phyloP scores from a whole-genome alignment of 2,113 vertebrate species.

The Nestor notabilis region DNA sequence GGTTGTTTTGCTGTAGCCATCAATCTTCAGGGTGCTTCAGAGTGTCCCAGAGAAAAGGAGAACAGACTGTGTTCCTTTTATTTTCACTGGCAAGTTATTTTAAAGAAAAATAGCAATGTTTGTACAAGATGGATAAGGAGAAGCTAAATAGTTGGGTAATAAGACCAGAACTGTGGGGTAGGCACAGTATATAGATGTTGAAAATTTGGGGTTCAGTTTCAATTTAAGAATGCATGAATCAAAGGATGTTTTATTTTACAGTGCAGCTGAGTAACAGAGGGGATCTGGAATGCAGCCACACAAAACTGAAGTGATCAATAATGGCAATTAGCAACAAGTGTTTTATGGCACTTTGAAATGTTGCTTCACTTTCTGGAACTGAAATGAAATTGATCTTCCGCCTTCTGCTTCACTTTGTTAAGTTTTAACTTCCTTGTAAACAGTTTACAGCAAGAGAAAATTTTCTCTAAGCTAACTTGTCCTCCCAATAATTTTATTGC shows the following conservation, averaged over 20 bases:
- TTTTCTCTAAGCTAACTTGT: background rate
- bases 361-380: conserved; percentile 64
- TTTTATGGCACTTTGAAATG: conserved; percentile 56
- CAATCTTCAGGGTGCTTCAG: background rate
- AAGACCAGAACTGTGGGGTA: background rate
- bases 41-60: background rate
- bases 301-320: conserved; percentile 41
- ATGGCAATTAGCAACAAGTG: conserved; percentile 53
- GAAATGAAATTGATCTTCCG: conserved; percentile 41
- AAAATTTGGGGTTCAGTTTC: conserved; percentile 8
- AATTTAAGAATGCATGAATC: conserved; percentile 41
- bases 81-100: background rate
- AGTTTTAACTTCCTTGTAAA: conserved; percentile 8
- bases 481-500: background rate
- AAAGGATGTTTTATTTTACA: conserved; percentile 27
- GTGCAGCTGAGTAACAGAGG: background rate
- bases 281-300: background rate
- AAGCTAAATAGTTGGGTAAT: background rate
- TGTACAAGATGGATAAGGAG: background rate
- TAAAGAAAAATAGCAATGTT: background rate
- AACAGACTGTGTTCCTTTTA: background rate
- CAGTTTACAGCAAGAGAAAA: background rate
- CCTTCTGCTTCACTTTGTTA: conserved; percentile 44
- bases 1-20: background rate
- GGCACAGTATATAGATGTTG: background rate